Percentiles rank a stretch among this genome's conserved stretches.
Evolutionary conservation across 64 coral and sea anemone species (phyloP).

Genomic region (Stichodactyla mertensii): DNA sequence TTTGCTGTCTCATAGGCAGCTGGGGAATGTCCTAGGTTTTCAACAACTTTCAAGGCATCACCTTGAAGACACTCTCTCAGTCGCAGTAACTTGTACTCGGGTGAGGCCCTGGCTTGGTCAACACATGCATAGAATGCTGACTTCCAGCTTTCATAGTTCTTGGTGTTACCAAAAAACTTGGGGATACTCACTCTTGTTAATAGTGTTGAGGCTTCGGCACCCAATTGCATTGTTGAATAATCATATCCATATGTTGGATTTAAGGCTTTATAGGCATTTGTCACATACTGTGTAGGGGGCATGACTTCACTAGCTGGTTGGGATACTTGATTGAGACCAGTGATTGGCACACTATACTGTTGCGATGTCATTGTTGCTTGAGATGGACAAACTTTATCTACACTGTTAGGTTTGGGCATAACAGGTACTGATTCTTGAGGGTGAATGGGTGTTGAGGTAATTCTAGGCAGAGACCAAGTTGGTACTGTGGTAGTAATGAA

Average conservation of each 20-base stretch:
- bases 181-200: constrained; percentile 9
- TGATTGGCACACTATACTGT: not conserved
- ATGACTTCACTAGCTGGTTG: not conserved
- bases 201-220: not conserved
- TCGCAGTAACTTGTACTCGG: constrained; percentile 21
- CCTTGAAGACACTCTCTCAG: constrained; percentile 27
- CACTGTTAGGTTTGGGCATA: not conserved
- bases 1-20: too few relatives aligned
- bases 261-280: not conserved
- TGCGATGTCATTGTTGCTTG: not conserved
- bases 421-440: not conserved
- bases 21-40: constrained; percentile 26
- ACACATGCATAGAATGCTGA: constrained; percentile 15
- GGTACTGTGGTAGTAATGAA: not conserved
- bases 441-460: constrained; percentile 5
- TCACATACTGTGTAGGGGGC: not conserved
- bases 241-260: not conserved
- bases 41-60: constrained; percentile 15
- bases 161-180: constrained; percentile 8
- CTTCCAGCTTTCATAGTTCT: constrained; percentile 11
- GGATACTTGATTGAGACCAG: not conserved
- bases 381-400: not conserved
- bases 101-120: not conserved
- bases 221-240: not conserved
- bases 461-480: not conserved